These are phyloP conservation scores for Lagodon rhomboides DNA, from an alignment of 2,797 vertebrate species.

Conservation along the genomic window DNA sequence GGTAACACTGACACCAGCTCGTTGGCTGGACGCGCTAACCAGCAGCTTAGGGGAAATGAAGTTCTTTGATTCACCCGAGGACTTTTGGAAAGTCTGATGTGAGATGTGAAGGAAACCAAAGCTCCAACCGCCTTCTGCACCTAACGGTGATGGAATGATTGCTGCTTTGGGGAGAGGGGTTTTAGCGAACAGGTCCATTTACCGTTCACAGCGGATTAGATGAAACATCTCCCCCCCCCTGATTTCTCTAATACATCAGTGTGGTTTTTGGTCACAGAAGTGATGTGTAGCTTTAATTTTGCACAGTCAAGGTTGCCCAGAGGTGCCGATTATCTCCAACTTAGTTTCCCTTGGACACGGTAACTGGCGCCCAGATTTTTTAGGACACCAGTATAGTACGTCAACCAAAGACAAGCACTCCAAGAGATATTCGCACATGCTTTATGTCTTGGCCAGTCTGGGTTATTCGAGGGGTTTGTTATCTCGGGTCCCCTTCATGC, in stretches of 20 bases:
- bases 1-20: background rate
- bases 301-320: conserved; percentile 29
- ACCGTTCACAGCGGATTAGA: background rate
- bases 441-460: conserved; percentile 75
- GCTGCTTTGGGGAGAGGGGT: background rate
- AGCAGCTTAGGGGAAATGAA: background rate
- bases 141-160: background rate
- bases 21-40: background rate
- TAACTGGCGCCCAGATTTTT: conserved; percentile 53
- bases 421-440: conserved; percentile 79
- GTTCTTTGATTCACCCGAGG: background rate
- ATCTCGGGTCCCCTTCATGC: conserved; percentile 76
- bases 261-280: conserved; percentile 17
- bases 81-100: background rate
- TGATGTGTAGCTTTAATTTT: conserved; percentile 53
- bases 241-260: background rate
- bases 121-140: background rate
- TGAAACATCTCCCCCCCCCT: background rate
- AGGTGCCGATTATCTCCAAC: conserved; percentile 37
- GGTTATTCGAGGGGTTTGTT: conserved; percentile 81
- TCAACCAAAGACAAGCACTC: conserved; percentile 64
- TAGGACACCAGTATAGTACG: conserved; percentile 49
- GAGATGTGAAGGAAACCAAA: background rate
- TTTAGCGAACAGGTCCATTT: background rate
- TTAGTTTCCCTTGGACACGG: conserved; percentile 61